These are phyloP conservation scores for Chouioia cunea DNA, from an alignment of 2,888 invertebrate genomes.

Conservation along the genomic window DNA sequence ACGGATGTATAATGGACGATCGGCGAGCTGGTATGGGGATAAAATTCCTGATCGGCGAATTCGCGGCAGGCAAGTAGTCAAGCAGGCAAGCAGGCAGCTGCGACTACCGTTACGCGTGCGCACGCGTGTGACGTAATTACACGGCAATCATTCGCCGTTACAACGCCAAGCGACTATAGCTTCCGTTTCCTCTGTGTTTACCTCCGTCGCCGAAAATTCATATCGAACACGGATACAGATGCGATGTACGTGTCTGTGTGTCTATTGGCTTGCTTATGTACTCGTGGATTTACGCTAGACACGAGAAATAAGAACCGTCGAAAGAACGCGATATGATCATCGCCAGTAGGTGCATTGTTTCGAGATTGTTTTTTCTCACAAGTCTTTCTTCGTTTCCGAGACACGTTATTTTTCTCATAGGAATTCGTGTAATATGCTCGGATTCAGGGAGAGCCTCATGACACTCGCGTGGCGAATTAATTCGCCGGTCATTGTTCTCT, in stretches of 20 bases:
- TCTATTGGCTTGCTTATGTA: neutral
- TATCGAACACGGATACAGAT: too few relatives aligned
- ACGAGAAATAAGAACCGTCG: neutral
- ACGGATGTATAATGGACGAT: conserved; percentile 15
- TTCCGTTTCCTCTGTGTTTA: conserved; percentile 34
- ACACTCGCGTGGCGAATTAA: conserved; percentile 16
- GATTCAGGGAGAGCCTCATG: conserved; percentile 1
- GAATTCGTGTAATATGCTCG: conserved; percentile 7
- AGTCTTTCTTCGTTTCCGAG: conserved; percentile 19
- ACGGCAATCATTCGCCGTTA: conserved; percentile 39
- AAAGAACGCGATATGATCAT: conserved; percentile 18
- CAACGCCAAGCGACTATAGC: conserved; percentile 10
- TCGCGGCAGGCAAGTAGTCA: conserved; percentile 23
- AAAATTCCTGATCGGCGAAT: conserved; percentile 43
- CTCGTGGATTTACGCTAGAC: neutral
- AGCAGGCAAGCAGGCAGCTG: neutral
- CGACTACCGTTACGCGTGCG: conserved; percentile 30
- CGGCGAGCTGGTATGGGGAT: conserved; percentile 23
- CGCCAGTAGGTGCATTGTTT: conserved; percentile 8
- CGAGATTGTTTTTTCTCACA: conserved; percentile 18
- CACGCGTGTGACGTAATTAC: conserved; percentile 37
- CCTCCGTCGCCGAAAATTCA: conserved; percentile 9
- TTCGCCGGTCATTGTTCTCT: conserved; percentile 31
- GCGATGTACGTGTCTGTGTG: too few relatives aligned
- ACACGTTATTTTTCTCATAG: conserved; percentile 25